Conservation (phyloP, 1,140 invertebrate genomes). For the Venturia canescens region DNA sequence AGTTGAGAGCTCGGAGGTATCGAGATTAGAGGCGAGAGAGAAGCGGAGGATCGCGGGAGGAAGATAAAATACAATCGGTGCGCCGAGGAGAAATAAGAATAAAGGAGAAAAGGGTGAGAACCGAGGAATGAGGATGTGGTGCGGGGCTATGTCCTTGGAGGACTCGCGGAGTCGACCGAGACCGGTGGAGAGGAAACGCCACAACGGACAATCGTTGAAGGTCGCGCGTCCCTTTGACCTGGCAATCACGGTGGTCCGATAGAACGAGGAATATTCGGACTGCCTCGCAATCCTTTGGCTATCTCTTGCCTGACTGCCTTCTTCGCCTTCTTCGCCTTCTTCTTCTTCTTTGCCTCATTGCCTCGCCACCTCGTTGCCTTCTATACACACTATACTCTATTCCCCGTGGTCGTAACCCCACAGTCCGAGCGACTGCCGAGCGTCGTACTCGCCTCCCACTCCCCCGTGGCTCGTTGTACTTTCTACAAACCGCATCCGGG, state of each 20-base stretch:
- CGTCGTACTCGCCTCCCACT: not conserved
- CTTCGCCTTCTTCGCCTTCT: too few relatives aligned
- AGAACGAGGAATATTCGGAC: constrained; percentile 16
- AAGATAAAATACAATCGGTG: not conserved
- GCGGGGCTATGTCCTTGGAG: constrained; percentile 37
- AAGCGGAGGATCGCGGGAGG: not conserved
- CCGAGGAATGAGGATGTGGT: constrained; percentile 18
- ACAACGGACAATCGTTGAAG: constrained; percentile 34
- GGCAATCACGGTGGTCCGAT: constrained; percentile 43
- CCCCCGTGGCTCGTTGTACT: too few relatives aligned
- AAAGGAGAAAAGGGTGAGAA: not conserved
- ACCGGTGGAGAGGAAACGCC: constrained; percentile 1
- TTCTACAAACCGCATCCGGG: constrained; percentile 18
- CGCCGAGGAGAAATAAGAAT: not conserved
- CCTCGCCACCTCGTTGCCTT: constrained; percentile 11
- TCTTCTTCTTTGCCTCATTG: constrained; percentile 13
- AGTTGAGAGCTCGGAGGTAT: too few relatives aligned
- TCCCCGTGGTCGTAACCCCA: not conserved
- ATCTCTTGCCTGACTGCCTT: constrained; percentile 38
- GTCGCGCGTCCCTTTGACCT: constrained; percentile 46
- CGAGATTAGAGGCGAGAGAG: not conserved
- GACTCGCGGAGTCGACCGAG: not conserved
- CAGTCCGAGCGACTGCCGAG: not conserved
- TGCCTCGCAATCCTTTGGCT: constrained; percentile 19
- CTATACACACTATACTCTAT: not conserved